Conservation (phyloP, 2,797 vertebrate genomes). For the Brachymystax lenok region DNA sequence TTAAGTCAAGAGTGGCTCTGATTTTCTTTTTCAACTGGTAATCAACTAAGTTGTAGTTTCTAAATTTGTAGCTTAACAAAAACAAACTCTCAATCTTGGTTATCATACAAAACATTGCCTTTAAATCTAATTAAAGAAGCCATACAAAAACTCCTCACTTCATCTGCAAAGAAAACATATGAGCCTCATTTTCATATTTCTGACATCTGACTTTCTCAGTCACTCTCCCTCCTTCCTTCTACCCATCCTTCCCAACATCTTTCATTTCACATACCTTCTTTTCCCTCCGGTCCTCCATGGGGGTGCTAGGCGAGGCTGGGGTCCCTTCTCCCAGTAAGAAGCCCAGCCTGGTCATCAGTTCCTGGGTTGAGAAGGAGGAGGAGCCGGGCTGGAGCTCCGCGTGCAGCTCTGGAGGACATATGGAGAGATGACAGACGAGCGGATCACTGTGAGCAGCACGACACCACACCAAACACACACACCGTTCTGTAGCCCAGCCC, state of each 20-base stretch:
- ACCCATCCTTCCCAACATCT: background rate
- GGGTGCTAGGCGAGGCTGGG: slow-evolving; percentile 83
- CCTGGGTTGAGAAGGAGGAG: slow-evolving; percentile 92
- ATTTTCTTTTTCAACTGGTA: too few relatives aligned
- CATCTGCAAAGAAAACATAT: background rate
- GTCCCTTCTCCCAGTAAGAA: slow-evolving; percentile 97
- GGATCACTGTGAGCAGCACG: slow-evolving; percentile 23
- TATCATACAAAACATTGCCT: background rate
- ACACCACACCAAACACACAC: slow-evolving; percentile 11
- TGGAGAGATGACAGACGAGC: slow-evolving; percentile 36
- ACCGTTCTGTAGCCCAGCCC: background rate
- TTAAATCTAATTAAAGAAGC: background rate
- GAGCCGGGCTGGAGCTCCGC: slow-evolving; percentile 85
- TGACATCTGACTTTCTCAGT: background rate
- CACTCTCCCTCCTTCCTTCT: background rate
- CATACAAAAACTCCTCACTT: background rate
- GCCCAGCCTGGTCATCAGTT: slow-evolving; percentile 98
- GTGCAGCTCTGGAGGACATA: slow-evolving; percentile 79
- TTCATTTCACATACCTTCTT: slow-evolving; percentile 80
- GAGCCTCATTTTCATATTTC: background rate
- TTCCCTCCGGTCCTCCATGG: slow-evolving; percentile 90
- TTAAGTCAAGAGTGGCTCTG: background rate
- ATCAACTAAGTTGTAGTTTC: background rate
- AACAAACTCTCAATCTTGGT: background rate
- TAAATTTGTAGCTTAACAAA: background rate